phyloP scores from a whole-genome alignment of 2,888 invertebrate genomes.

The Andrena dorsata region DNA sequence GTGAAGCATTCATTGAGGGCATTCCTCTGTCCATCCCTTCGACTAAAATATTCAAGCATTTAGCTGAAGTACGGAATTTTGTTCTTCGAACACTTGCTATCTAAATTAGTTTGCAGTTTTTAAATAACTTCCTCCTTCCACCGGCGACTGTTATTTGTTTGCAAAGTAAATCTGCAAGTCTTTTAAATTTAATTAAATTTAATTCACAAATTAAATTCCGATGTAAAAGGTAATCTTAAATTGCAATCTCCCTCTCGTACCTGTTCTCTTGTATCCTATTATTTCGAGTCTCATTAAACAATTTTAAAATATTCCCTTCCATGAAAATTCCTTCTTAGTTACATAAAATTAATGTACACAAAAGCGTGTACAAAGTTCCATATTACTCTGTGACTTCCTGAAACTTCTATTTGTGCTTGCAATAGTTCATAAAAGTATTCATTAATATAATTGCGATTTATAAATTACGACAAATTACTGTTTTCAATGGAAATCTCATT shows the following conservation, averaged over 20 bases:
- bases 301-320: background rate
- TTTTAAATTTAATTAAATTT: background rate
- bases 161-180: background rate
- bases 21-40: background rate
- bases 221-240: background rate
- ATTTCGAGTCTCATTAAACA: background rate
- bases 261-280: background rate
- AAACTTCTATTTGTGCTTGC: background rate
- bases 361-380: background rate
- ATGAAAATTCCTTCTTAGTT: background rate
- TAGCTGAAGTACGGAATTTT: background rate
- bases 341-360: background rate
- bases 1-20: background rate
- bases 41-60: background rate
- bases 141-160: background rate
- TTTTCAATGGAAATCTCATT: background rate
- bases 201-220: background rate
- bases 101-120: conserved; percentile 1
- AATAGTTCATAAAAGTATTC: background rate
- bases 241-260: background rate
- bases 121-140: background rate
- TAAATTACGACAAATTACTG: background rate
- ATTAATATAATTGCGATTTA: background rate
- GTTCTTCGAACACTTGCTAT: background rate
- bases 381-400: background rate